These are phyloP conservation scores for Takifugu bimaculatus DNA, from an alignment of 2,113 vertebrate species.

Conservation along the genomic window DNA sequence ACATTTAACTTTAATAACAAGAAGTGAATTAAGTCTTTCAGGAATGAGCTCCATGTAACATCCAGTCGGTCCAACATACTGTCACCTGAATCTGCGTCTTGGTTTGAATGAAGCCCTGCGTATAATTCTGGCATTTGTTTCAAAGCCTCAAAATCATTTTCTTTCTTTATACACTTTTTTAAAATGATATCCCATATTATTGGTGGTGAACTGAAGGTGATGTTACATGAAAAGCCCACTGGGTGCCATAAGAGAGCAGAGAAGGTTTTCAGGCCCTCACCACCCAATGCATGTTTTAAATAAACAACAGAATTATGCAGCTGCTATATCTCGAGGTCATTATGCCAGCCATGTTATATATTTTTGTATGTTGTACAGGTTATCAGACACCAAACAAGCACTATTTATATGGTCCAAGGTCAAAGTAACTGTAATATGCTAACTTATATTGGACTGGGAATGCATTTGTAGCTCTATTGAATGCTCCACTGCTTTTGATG, in stretches of 20 bases:
- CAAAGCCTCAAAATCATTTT: not conserved
- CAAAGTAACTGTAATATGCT: too few relatives aligned
- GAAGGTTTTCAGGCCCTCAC: too few relatives aligned
- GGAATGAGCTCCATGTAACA: not conserved
- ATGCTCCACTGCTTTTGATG: constrained; percentile 36
- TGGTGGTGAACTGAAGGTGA: constrained; percentile 7
- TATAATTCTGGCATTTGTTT: too few relatives aligned
- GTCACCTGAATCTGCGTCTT: not conserved
- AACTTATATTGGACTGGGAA: constrained; percentile 21
- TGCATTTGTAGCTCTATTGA: constrained; percentile 56
- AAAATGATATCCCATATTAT: not conserved
- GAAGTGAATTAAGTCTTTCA: constrained; percentile 14
- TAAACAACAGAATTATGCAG: too few relatives aligned
- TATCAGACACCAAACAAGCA: too few relatives aligned
- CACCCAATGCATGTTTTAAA: too few relatives aligned
- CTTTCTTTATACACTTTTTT: constrained; percentile 5
- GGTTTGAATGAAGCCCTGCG: too few relatives aligned
- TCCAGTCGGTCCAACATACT: constrained; percentile 12
- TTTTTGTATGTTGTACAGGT: too few relatives aligned
- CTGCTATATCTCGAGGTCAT: too few relatives aligned
- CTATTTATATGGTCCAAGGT: too few relatives aligned
- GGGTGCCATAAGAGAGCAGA: constrained; percentile 49
- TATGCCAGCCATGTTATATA: too few relatives aligned
- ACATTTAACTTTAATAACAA: constrained; percentile 25
- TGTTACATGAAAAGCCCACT: constrained; percentile 43